Base-by-base conservation (phyloP, 1,140 invertebrate species). In the Globodera ellingtonae region DNA sequence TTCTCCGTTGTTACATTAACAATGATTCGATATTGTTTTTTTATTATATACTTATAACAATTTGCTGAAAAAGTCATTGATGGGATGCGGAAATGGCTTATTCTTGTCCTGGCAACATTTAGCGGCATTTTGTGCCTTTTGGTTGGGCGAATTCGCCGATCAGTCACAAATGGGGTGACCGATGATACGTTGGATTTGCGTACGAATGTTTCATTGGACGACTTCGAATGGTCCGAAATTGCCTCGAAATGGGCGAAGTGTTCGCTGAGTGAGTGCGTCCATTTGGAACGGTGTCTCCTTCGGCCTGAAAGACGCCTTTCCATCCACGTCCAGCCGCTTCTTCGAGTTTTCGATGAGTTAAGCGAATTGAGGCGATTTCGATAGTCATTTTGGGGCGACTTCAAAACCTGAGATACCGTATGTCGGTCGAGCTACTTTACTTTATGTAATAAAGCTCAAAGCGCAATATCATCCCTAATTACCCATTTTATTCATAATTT, bases 321-420 rank as follows among this genome's bases (percentile, higher is more conserved):
- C 10, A 67, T 82, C 10, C 70, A 65, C 47, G 70, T 82, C 9
- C 81, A 82, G 52, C 81, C 81, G 4, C 46, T 82, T 47, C 52
- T 81, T 5, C 56, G 46, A 15, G 13, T 82, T 76, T 35, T 82
- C 10, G 79, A 80, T 72, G 71, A 83, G 80, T 77, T 82, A 70
- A 18, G 6, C 35, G 24, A 2, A 35, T 35, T 35, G 35, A 35
- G 0, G 35, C 0, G 35, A 2, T 35, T 35, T 35, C 35, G 35
- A 35, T 52, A 52, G 8, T 15, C 8, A 52, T 52, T 52, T 52
- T 52, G 52, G 15, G 52, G 15, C 18, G 35, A 50, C 24, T 15
- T 13, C n/a, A 65, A 18, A n/a, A 80, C 1, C 35, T 2, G 35
- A 2, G 35, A 35, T 35, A 35, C 35, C 35, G 35, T 35, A 35